Conservation (phyloP, 2,113 vertebrate species). For the Sander vitreus region DNA sequence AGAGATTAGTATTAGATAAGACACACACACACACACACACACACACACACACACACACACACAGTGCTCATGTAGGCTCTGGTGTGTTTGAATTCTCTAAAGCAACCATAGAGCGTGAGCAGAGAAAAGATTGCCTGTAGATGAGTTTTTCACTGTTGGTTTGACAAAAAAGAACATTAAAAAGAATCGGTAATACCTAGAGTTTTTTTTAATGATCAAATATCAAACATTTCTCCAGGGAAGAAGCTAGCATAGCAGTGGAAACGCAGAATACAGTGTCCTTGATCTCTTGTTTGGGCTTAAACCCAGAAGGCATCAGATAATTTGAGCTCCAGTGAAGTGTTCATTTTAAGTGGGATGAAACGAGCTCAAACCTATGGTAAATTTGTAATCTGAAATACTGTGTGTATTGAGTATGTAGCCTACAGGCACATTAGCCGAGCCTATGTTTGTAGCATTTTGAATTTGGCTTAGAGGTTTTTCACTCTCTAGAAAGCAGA, state of each 20-base stretch:
- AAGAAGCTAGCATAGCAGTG: conserved; percentile 14
- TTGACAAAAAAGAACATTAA: conserved; percentile 54
- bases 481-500: conserved; percentile 5
- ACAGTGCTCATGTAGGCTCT: conserved; percentile 14
- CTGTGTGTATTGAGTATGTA: conserved; percentile 19
- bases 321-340: conserved; percentile 49
- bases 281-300: conserved; percentile 64
- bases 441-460: background rate
- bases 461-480: background rate
- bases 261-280: conserved; percentile 37
- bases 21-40: conserved; percentile 39
- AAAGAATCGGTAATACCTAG: conserved; percentile 62
- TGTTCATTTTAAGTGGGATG: conserved; percentile 38
- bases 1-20: conserved; percentile 72
- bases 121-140: conserved; percentile 53
- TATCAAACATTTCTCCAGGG: conserved; percentile 53
- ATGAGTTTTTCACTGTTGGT: conserved; percentile 53
- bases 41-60: conserved; percentile 22
- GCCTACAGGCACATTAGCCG: conserved; percentile 17
- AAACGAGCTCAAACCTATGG: conserved; percentile 19
- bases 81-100: conserved; percentile 46
- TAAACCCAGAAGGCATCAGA: conserved; percentile 62
- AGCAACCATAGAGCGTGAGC: conserved; percentile 17
- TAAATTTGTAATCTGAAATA: conserved; percentile 42
- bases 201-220: conserved; percentile 57